Evolutionary conservation across 1,140 invertebrate genomes (phyloP), one percentile per base, ranked within the genome.

Genomic region (Dendroctonus valens): DNA sequence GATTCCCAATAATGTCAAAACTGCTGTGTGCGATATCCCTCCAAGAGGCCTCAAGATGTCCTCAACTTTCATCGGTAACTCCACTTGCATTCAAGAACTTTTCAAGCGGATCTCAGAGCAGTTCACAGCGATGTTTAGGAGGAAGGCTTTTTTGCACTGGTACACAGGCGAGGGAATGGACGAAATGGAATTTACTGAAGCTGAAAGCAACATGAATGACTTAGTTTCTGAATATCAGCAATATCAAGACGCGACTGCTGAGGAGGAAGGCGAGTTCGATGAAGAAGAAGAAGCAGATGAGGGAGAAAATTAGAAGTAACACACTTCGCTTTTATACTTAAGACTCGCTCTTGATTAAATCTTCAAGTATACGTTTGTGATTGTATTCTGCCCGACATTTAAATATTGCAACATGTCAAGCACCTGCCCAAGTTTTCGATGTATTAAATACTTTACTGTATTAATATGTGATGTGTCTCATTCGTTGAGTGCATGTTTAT

Each of bases 141-240:
- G 94, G 75, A 96, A 96, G 81, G 94, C 94, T 78, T 96, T 96
- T 87, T 83, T 96, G 59, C 94, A 96, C 84, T 96, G 94, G 94
- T 92, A 92, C 80, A 93, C 91, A 46, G 91, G 91, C 50, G 91
- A 93, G 76, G 91, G 91, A 70, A 93, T 96, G 82, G 91, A 92
- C 67, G 93, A 96, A 76, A 86, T 88, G 86, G 86, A 88, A 74
- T 88, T 89, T 79, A 92, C 85, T 72, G 92, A 89, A 72, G 87
- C 87, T 0, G 87, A 89, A 70, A 85, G 83, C 62, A 93, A 94
- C 81, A 92, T 94, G 91, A 94, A 93, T 77, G 93, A 96, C 77
- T 79, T 95, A 75, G 89, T 95, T 7, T 92, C 91, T 2, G 89
- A 91, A 73, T 95, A 95, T 79, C 93, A 95, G 76, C 93, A 95